Base-by-base conservation (phyloP, 2,888 invertebrate species). In the Entomobrya multifasciata region DNA sequence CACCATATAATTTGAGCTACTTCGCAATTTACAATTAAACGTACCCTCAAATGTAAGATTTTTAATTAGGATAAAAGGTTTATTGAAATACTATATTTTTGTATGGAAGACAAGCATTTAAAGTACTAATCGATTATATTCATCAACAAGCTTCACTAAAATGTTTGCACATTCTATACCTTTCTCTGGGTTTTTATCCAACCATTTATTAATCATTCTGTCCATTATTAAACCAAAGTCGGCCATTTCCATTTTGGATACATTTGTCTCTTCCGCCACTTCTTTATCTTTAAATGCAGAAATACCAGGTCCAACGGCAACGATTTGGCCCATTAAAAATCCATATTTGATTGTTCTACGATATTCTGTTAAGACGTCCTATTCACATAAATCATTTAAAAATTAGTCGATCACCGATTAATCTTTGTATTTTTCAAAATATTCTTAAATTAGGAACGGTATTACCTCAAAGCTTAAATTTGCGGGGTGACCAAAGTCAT, bases 281-380 rank as follows among this genome's bases (percentile, higher is more conserved):
- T 82, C 49, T 6, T 86, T 4, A n/a, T 77, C 76, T 62, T 78
- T 74, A 41, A 87, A 72, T 8, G 87, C 87, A 1, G 74, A 87
- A 25, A 83, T 30, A 0, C 62, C 81, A 4, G 81, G 25, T 36
- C 72, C 57, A 10, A 70, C 22, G 10, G 65, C 3, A 15, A 85
- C 0, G 0, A 44, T 30, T 1, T 60, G 6, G 8, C 44, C 72
- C 13, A 82, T 52, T 41, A 84, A 84, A 30, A 87, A 87, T 30
- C 86, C 88, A 25, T 79, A 47, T 8, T 55, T 17, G 17, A 82
- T 79, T 15, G 83, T 87, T 13, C 67, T 62, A 3, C 77, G 79
- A 41, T 67, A 88, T 36, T 82, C 82, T 25, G 30, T n/a, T 11
- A 80, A 65, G 5, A 88, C 27, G 3, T 86, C 86, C 86, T 88